Conservation (phyloP, 2,888 invertebrate genomes). For the Parnassius orleans region DNA sequence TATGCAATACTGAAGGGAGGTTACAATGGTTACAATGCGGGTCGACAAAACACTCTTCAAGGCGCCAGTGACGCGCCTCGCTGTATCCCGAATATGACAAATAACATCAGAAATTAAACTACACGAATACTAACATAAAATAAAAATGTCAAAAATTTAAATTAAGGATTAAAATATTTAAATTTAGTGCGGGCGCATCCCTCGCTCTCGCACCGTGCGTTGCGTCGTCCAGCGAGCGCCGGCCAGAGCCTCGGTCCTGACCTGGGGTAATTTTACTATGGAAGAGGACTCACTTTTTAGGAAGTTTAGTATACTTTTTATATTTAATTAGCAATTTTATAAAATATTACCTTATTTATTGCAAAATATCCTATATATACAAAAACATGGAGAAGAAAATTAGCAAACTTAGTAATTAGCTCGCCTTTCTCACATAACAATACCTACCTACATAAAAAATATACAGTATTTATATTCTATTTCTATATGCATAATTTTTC, state of each 20-base stretch:
- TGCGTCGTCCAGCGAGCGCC: slow-evolving; percentile 37
- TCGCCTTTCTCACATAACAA: too few species aligned
- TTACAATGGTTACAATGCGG: slow-evolving; percentile 12
- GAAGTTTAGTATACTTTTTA: too few species aligned
- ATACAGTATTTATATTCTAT: too few species aligned
- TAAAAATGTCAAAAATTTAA: slow-evolving; percentile 82
- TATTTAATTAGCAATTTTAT: too few species aligned
- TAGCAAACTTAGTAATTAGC: too few species aligned
- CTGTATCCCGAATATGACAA: slow-evolving; percentile 77
- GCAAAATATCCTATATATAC: too few species aligned
- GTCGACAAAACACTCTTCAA: slow-evolving; percentile 8
- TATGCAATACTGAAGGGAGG: background rate
- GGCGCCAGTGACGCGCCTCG: slow-evolving; percentile 68
- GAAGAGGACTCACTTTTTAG: slow-evolving; percentile 34
- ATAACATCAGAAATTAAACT: slow-evolving; percentile 79
- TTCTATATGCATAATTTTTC: too few species aligned
- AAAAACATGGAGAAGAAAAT: too few species aligned
- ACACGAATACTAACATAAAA: slow-evolving; percentile 81
- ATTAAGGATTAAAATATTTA: slow-evolving; percentile 82
- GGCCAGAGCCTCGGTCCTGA: slow-evolving; percentile 39
- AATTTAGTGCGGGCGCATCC: slow-evolving; percentile 78
- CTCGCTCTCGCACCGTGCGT: slow-evolving; percentile 45
- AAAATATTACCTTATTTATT: too few species aligned
- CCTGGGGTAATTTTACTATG: slow-evolving; percentile 36
- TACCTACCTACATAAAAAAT: too few species aligned